Base-by-base conservation (phyloP, 2,113 vertebrate species). In the Maccullochella peelii region DNA sequence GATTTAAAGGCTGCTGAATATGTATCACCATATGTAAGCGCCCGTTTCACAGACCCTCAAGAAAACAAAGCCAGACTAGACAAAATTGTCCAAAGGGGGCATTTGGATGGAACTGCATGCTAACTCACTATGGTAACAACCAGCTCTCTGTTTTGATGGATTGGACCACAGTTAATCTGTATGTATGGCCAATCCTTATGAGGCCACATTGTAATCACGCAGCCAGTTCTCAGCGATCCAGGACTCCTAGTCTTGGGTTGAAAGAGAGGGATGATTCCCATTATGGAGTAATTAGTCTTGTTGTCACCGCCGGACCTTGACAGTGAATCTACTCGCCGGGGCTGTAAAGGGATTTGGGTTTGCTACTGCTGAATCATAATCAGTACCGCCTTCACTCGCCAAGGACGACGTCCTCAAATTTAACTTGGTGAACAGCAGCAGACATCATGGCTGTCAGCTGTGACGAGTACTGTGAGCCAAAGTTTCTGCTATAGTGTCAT, bases 281-380 rank as follows among this genome's bases (percentile, higher is more conserved):
- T 95, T 91, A 94, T 90, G 79, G 83, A 88, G 91, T 92, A 91
- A 93, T 95, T 93, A 95, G 94, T 93, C 91, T 93, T 92, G 89
- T 93, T 94, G 91, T 94, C 92, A 92, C 88, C 83, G 57, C 77
- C 49, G 79, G 91, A 93, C 91, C 88, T 93, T 93, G 90, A 94
- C 92, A 93, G 88, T 81, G 88, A 91, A 93, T 90, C 91, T 79
- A 92, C 92, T 88, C 75, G 73, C 77, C 23, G 66, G 36, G 77
- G 71, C 84, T 94, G 89, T 84, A 73, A 84, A 87, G 92, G 89
- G 90, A 93, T 86, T 90, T 86, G 83, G 87, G 58, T 79, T 90
- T 88, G 79, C 77, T 54, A 36, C 67, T 20, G 67, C 83, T 92
- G 92, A 94, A 94, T 94, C 79, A 82, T 82, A 93, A 94, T 89